Base-by-base conservation (phyloP, 1,140 invertebrate genomes). In the Pachypsylla venusta region DNA sequence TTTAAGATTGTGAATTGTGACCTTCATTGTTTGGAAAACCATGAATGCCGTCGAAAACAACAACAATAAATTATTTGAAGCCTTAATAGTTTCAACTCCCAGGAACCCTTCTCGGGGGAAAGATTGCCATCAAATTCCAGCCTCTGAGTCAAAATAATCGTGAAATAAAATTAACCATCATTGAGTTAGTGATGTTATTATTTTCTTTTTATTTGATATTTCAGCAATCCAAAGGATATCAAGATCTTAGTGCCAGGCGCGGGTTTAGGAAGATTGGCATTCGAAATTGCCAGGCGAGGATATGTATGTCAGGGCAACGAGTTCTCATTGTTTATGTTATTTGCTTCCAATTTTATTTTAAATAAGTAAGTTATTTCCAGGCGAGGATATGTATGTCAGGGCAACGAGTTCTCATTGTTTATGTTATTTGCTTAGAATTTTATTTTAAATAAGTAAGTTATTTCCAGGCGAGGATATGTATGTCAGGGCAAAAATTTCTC, bases 351-450 rank as follows among this genome's bases (percentile, higher is more conserved):
- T 73, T 98, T 94, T 74, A 83, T 98, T 53, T 75, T 98, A 14
- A 98, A 98, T 73, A 84, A 85, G 79, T 68, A 62, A 58, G 48
- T 56, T 12, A n/a, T 55, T 56, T 53, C 26, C 16, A 26, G 10
- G 3, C 58, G 12, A 4, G 12, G 20, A 35, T 10, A 10, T 35
- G n/a, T 35, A 35, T 35, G 93, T 67, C 89, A 98, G 75, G 96
- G 94, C 62, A 99, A 98, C 70, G 95, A 99, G 75, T 97, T 94
- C 73, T 94, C 90, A 35, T 78, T 98, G 1, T 97, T 94, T 69
- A 98, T 99, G 95, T 74, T 98, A 1, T 89, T 98, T 66, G 87
- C 91, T 1, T 95, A 93, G 22, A 93, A 95, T 73, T 98, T 94
- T 74, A 83, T 98, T 53, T 75, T 98, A 14, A 98, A 98, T 73